These are phyloP conservation scores for Ophion ellenae DNA, from an alignment of 2,888 invertebrate genomes.

Conservation along the genomic window DNA sequence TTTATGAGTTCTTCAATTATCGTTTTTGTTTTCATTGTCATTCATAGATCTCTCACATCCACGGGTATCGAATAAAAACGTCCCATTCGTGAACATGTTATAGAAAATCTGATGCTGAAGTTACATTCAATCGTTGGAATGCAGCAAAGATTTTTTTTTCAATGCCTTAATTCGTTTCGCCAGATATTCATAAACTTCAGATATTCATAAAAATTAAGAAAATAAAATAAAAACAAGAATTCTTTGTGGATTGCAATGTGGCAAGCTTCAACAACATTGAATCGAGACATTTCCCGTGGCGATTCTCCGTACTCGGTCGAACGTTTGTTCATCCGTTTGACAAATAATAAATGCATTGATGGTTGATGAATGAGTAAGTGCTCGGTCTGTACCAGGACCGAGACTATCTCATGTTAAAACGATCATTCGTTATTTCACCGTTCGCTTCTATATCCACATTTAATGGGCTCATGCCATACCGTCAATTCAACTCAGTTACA, in stretches of 20 bases:
- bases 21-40: background rate
- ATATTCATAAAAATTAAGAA: no score
- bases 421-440: slow-evolving; percentile 26
- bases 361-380: slow-evolving; percentile 12
- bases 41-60: background rate
- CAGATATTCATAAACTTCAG: no score
- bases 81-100: background rate
- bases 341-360: slow-evolving; percentile 13
- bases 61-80: background rate
- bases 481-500: slow-evolving; percentile 62
- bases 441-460: slow-evolving; percentile 15
- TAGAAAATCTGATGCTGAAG: no score
- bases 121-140: no score
- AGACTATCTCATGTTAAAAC: slow-evolving; percentile 30
- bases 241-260: no score
- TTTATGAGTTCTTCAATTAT: background rate
- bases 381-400: slow-evolving; percentile 7
- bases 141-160: no score
- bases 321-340: background rate
- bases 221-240: no score
- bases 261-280: background rate
- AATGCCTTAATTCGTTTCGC: no score
- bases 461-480: slow-evolving; percentile 34
- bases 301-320: background rate
- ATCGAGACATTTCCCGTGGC: background rate